These are phyloP conservation scores for Echinops telfairi DNA, from an alignment of 2,113 vertebrate genomes.

Conservation along the genomic window DNA sequence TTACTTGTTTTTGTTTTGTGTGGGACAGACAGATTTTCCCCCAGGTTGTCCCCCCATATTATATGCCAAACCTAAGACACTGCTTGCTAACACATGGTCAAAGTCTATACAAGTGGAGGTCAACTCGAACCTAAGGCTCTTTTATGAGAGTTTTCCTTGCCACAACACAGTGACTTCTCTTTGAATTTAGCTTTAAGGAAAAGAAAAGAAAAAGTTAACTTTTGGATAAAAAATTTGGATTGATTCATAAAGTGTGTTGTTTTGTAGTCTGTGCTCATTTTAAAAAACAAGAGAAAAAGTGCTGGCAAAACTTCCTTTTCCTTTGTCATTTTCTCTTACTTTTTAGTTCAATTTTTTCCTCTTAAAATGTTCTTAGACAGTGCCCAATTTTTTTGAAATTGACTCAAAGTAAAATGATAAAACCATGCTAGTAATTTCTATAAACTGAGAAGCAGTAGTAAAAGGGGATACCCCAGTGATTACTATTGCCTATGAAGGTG, in stretches of 20 bases:
- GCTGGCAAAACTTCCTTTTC: slow-evolving; percentile 30
- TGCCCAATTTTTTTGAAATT: slow-evolving; percentile 51
- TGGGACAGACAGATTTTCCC: no score
- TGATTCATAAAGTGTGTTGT: slow-evolving; percentile 40
- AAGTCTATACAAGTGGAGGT: no score
- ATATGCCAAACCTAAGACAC: no score
- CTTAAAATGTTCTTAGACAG: slow-evolving; percentile 57
- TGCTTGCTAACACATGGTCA: no score
- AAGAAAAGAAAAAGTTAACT: neutral
- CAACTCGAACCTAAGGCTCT: slow-evolving; percentile 62
- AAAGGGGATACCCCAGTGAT: slow-evolving; percentile 61
- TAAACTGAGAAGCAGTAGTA: slow-evolving; percentile 62
- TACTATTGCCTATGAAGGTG: slow-evolving; percentile 73
- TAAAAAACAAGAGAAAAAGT: neutral
- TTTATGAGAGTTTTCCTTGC: slow-evolving; percentile 62
- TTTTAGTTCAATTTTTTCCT: slow-evolving; percentile 17
- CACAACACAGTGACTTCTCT: slow-evolving; percentile 35
- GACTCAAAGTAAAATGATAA: slow-evolving; percentile 62
- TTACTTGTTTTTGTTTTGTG: no score
- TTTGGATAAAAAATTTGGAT: slow-evolving; percentile 43
- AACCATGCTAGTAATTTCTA: slow-evolving; percentile 72
- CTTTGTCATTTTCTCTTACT: slow-evolving; percentile 64
- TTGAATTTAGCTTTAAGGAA: slow-evolving; percentile 57
- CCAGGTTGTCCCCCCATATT: no score
- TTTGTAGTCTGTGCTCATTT: neutral